Evolutionary conservation across 2,113 vertebrate species (phyloP).

Genomic region (Actenoides lindsayi): DNA sequence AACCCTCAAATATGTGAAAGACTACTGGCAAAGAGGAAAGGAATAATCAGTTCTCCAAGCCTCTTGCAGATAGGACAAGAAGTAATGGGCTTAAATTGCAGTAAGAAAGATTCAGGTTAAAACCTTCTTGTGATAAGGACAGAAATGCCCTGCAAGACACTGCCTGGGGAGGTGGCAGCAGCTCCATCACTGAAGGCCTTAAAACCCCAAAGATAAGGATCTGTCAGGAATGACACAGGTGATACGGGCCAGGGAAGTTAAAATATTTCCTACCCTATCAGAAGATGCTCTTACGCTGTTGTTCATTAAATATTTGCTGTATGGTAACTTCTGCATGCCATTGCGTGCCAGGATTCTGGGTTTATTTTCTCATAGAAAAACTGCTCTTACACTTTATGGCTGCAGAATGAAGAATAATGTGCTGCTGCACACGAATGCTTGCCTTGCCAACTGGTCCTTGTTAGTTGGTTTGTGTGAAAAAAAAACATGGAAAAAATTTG

Average conservation of each 20-base stretch:
- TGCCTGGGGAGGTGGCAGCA: not conserved
- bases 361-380: not conserved
- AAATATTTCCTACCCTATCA: not conserved
- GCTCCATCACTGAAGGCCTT: not conserved
- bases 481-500: constrained; percentile 63
- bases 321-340: not conserved
- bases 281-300: not conserved
- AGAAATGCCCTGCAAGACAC: not conserved
- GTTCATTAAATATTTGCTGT: not conserved
- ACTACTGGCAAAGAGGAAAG: constrained; percentile 26
- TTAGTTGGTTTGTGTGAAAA: constrained; percentile 67
- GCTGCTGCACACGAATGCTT: constrained; percentile 28
- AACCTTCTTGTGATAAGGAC: constrained; percentile 28
- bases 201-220: constrained; percentile 11
- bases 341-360: not conserved
- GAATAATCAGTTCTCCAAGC: not conserved
- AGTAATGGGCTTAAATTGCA: constrained; percentile 42
- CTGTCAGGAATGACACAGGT: constrained; percentile 15
- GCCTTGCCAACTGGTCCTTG: constrained; percentile 64
- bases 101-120: constrained; percentile 9
- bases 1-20: not conserved
- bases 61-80: constrained; percentile 21
- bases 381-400: not conserved
- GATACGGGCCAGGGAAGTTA: not conserved
- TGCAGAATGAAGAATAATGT: not conserved